These are phyloP conservation scores for Solenodon paradoxus DNA, from an alignment of 2,113 vertebrate genomes.

Conservation along the genomic window DNA sequence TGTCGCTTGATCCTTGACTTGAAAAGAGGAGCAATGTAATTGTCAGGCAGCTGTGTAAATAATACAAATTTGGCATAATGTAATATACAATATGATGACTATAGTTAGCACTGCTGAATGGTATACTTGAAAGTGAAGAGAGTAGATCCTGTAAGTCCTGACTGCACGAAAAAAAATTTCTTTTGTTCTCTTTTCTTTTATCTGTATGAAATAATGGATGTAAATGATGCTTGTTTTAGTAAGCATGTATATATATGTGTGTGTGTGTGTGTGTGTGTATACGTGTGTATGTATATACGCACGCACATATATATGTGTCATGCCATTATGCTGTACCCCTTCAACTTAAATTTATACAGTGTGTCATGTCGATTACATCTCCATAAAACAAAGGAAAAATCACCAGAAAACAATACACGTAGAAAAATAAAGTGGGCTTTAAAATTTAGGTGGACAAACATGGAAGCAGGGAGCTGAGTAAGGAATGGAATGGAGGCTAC, in stretches of 20 bases:
- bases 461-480: not conserved
- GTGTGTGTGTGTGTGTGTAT: too few species aligned
- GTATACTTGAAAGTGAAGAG: not conserved
- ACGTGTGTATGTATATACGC: too few species aligned
- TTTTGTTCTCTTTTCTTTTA: not conserved
- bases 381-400: not conserved
- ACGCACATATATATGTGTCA: too few species aligned
- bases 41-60: not conserved
- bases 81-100: not conserved
- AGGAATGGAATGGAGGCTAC: not conserved
- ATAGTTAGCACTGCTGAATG: not conserved
- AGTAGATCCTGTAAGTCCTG: not conserved
- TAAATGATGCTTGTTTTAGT: not conserved
- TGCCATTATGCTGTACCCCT: not conserved
- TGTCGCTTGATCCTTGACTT: conserved; percentile 18
- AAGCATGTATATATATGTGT: too few species aligned
- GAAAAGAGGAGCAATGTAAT: not conserved
- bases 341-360: not conserved
- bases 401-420: not conserved
- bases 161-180: not conserved
- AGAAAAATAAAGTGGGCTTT: not conserved
- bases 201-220: not conserved
- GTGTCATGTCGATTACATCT: not conserved
- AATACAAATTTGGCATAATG: not conserved
- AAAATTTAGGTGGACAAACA: not conserved